Base-by-base conservation (phyloP, 2,797 vertebrate genomes). In the Nannoperca obscura region DNA sequence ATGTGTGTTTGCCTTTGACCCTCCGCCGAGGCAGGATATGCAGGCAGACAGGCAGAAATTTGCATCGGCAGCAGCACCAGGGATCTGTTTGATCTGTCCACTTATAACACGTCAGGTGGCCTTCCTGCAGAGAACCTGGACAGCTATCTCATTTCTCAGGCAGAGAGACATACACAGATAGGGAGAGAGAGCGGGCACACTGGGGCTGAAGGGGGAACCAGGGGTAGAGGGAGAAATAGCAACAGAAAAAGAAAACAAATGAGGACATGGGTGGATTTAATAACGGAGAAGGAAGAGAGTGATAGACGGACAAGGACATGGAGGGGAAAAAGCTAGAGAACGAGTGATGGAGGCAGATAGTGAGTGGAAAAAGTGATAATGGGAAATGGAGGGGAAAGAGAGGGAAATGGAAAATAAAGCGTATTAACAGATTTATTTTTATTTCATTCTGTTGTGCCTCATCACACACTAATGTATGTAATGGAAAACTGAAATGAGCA, bases 1-100 rank as follows among this genome's bases (percentile, higher is more conserved):
- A 38, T 49, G 55, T 30, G 68, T 53, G 64, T 81, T 52, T 83
- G 84, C 59, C 62, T 80, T 68, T 84, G 66, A 73, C 67, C 76
- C 77, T 85, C 78, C 49, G 59, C 78, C 19, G 55, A 61, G 71
- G 71, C 62, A 32, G 85, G 71, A 80, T 79, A 9, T 55, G 57
- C 82, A 75, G 73, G 72, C 66, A 72, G 82, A 83, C 68, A n/a
- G 75, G 78, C 60, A 74, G 71, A 83, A 79, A 90, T 91, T 91
- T 89, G 89, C 91, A 92, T 90, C 38, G 1, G 75, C 71, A 70
- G 65, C 36, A 75, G 73, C 64, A 34, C 27, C 15, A 3, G 53
- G 50, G 77, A 78, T 87, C 76, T 87, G 81, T 91, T 91, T 91
- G 89, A 93, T 92, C 80, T 74, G 80, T 87, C 82, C 84, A 70